These are phyloP conservation scores for Wiebesia pumilae DNA, from an alignment of 1,140 invertebrate genomes.

Conservation along the genomic window DNA sequence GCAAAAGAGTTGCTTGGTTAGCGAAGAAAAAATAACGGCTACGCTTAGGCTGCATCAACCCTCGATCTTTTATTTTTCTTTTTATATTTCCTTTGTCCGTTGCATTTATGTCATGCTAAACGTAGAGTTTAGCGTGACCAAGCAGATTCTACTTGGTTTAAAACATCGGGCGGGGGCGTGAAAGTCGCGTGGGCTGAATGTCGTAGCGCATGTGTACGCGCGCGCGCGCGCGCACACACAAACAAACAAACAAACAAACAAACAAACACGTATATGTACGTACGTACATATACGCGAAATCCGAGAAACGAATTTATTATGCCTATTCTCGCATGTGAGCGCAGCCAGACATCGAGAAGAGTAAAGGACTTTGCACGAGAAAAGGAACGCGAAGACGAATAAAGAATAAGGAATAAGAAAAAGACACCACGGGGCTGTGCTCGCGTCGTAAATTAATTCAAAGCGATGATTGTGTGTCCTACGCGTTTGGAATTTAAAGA, in stretches of 20 bases:
- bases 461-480: neutral
- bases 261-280: too few species aligned
- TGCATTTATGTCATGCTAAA: neutral
- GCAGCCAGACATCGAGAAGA: neutral
- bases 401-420: neutral
- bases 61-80: neutral
- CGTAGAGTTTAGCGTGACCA: too few species aligned
- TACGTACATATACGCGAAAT: neutral
- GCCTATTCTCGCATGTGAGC: neutral
- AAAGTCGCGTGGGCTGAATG: conserved; percentile 44
- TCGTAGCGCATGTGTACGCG: neutral
- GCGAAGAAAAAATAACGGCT: too few species aligned
- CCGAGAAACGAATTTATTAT: conserved; percentile 35
- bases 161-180: conserved; percentile 7
- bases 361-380: neutral
- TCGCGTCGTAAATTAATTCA: neutral
- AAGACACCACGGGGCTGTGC: neutral
- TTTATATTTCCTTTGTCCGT: neutral
- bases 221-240: too few species aligned
- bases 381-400: neutral
- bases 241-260: too few species aligned
- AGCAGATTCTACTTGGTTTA: neutral
- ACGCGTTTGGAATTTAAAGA: neutral
- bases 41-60: too few species aligned
- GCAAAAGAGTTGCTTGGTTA: neutral